Conservation (phyloP, 2,888 invertebrate species). For the Volucella inflata region DNA sequence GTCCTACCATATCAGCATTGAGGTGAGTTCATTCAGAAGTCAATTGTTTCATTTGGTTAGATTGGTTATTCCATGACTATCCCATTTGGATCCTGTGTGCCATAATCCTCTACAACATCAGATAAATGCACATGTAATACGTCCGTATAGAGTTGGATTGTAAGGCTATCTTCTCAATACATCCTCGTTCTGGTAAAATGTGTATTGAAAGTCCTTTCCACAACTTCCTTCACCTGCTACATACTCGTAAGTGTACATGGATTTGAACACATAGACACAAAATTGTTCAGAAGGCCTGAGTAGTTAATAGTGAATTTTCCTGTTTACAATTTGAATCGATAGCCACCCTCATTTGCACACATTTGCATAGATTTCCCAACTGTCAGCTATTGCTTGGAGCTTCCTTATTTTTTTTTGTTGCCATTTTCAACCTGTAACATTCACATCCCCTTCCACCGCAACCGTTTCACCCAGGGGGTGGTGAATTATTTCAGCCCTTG, state of each 20-base stretch:
- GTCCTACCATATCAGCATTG: constrained; percentile 1
- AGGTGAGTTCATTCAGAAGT: constrained; percentile 32
- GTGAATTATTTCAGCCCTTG: constrained; percentile 56
- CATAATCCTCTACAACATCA: constrained; percentile 9
- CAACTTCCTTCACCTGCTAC: too few relatives aligned
- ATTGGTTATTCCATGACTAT: neutral
- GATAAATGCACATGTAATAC: neutral
- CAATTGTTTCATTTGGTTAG: constrained; percentile 3
- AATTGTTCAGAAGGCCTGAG: neutral
- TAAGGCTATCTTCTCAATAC: too few relatives aligned
- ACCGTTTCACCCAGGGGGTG: constrained; percentile 19
- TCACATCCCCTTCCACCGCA: too few relatives aligned
- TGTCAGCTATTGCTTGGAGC: constrained; percentile 23
- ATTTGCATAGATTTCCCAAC: constrained; percentile 28
- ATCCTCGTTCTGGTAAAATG: too few relatives aligned
- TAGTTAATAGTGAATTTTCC: constrained; percentile 25
- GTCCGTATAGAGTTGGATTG: neutral
- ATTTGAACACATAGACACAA: too few relatives aligned
- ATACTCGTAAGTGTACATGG: too few relatives aligned
- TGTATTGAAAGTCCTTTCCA: too few relatives aligned
- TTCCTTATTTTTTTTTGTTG: constrained; percentile 6
- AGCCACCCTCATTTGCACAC: constrained; percentile 14
- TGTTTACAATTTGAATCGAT: constrained; percentile 14
- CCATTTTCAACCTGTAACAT: neutral
- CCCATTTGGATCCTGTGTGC: constrained; percentile 13